phyloP scores from a whole-genome alignment of 2,113 vertebrate species.

The Rhinichthys klamathensis region DNA sequence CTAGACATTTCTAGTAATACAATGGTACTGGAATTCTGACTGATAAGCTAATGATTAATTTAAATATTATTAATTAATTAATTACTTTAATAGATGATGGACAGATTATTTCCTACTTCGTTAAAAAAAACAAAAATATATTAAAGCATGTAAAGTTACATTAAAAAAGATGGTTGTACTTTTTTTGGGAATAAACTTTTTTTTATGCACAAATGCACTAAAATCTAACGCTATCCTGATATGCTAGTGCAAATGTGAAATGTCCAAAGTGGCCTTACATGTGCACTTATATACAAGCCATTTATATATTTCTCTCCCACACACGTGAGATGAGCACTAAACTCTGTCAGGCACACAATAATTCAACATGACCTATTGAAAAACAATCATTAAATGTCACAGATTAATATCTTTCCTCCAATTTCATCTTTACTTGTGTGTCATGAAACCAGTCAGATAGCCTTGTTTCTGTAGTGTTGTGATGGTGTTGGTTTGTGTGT shows the following conservation, averaged over 20 bases:
- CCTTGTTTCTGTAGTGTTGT: not conserved
- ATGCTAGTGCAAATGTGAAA: conserved; percentile 7
- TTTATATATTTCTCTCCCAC: not conserved
- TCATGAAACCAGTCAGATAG: not conserved
- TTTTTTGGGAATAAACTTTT: not conserved
- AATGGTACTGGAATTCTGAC: not conserved
- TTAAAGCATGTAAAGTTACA: not conserved
- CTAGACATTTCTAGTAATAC: not conserved
- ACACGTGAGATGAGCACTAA: not conserved
- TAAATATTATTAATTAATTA: not conserved
- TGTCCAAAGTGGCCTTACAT: not conserved
- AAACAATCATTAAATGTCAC: not conserved
- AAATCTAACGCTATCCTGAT: too few species aligned
- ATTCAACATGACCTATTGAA: not conserved
- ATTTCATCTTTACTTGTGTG: conserved; percentile 23
- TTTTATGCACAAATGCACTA: not conserved
- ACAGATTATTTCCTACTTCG: not conserved
- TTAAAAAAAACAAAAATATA: not conserved
- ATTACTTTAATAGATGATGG: not conserved
- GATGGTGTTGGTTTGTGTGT: not conserved
- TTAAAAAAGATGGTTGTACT: not conserved
- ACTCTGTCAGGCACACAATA: not conserved
- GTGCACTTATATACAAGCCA: too few species aligned
- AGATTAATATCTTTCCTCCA: conserved; percentile 2
- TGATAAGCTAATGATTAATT: not conserved